Percentiles rank a stretch among this genome's conserved stretches.
Conservation (phyloP, 2,888 invertebrate genomes). For the Drosophila helvetica region DNA sequence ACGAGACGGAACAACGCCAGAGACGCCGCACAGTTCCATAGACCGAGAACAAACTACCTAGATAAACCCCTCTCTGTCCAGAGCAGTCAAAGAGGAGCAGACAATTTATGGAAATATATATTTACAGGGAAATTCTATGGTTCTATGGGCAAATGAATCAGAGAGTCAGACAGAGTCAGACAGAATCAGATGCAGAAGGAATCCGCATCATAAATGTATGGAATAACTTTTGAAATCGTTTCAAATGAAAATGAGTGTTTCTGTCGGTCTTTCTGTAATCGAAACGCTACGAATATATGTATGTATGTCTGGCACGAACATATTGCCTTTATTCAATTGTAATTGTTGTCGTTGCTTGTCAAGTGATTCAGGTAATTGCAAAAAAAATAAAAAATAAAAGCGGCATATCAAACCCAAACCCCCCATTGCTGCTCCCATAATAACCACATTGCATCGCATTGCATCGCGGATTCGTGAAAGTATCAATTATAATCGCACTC, state of each 20-base stretch:
- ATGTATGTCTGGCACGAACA: constrained; percentile 64
- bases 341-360: constrained; percentile 53
- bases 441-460: no score
- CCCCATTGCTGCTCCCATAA: background rate
- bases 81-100: constrained; percentile 2
- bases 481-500: constrained; percentile 32
- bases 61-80: constrained; percentile 23
- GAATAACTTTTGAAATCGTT: constrained; percentile 52
- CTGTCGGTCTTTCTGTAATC: constrained; percentile 12
- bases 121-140: constrained; percentile 65
- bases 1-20: constrained; percentile 9
- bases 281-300: constrained; percentile 16
- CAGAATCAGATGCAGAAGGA: background rate
- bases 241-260: constrained; percentile 2
- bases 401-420: constrained; percentile 3
- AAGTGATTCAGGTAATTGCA: constrained; percentile 60
- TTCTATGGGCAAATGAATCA: constrained; percentile 39
- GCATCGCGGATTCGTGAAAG: constrained; percentile 53
- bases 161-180: background rate
- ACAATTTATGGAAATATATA: constrained; percentile 51
- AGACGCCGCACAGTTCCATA: no score
- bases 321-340: constrained; percentile 49
- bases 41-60: background rate
- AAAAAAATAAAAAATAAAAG: constrained; percentile 63
- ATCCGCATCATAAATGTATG: constrained; percentile 51